A percentile compares a stretch with the other conserved stretches of the same genome.
These are phyloP conservation scores for Oreochromis aureus DNA, from an alignment of 2,113 vertebrate species.

Conservation along the genomic window DNA sequence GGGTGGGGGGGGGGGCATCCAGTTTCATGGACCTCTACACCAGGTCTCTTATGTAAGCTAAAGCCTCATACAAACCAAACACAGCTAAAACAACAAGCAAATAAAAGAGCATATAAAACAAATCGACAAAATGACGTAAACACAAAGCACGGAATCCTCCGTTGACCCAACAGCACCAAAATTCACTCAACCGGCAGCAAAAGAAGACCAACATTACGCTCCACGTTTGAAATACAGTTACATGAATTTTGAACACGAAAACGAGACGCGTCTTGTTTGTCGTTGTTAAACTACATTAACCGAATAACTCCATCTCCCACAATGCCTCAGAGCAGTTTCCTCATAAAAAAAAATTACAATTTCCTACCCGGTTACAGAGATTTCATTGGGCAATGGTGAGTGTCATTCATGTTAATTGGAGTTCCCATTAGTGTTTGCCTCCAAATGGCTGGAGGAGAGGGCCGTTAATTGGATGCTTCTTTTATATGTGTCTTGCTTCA, in stretches of 20 bases:
- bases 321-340: neutral
- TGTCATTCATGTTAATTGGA: neutral
- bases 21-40: neutral
- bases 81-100: neutral
- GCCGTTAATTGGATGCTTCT: neutral
- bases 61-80: neutral
- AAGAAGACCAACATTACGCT: neutral
- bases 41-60: neutral
- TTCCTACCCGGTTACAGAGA: neutral
- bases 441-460: neutral
- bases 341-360: neutral
- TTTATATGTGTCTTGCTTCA: neutral
- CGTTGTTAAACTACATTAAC: neutral
- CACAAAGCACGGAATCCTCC: neutral
- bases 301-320: neutral
- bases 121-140: neutral
- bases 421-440: neutral
- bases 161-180: neutral
- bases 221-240: neutral
- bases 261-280: neutral
- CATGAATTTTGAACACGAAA: neutral
- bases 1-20: neutral
- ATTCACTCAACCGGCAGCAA: neutral
- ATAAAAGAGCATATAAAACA: neutral
- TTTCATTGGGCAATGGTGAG: neutral